Conservation (phyloP, 2,888 invertebrate species). For the Perizoma affinitatum region DNA sequence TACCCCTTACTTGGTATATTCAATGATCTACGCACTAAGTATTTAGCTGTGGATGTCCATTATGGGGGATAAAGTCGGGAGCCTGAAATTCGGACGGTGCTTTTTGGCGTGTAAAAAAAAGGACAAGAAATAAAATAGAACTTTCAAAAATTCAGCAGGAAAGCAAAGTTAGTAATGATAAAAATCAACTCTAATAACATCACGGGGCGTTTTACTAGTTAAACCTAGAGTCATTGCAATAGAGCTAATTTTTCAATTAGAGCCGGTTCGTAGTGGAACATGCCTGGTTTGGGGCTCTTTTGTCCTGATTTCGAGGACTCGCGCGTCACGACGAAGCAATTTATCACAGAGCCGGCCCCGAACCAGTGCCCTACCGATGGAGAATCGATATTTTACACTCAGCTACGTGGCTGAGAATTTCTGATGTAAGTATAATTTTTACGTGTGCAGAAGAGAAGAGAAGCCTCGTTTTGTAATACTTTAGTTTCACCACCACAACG, state of each 20-base stretch:
- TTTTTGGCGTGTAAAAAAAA: too few species aligned
- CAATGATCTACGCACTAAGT: too few species aligned
- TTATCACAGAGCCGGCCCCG: constrained; percentile 62
- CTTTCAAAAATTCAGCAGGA: too few species aligned
- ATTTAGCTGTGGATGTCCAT: too few species aligned
- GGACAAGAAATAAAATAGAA: too few species aligned
- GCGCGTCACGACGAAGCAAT: constrained; percentile 63
- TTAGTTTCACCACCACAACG: too few species aligned
- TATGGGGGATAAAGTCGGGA: too few species aligned
- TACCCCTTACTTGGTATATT: too few species aligned
- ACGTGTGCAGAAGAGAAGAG: background rate
- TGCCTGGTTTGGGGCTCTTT: constrained; percentile 9
- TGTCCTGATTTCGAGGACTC: constrained; percentile 53
- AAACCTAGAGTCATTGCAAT: background rate
- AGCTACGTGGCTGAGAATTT: constrained; percentile 34
- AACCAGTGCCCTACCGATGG: constrained; percentile 58
- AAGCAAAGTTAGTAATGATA: too few species aligned
- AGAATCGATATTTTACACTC: constrained; percentile 67
- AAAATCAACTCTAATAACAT: too few species aligned
- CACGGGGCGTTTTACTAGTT: background rate
- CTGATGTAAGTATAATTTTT: constrained; percentile 5
- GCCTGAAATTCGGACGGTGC: too few species aligned
- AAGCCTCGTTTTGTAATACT: too few species aligned
- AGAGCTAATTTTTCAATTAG: constrained; percentile 3
- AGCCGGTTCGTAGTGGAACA: background rate